Evolutionary conservation across 2,113 vertebrate genomes (phyloP).

Genomic region (Urocitellus parryii): DNA sequence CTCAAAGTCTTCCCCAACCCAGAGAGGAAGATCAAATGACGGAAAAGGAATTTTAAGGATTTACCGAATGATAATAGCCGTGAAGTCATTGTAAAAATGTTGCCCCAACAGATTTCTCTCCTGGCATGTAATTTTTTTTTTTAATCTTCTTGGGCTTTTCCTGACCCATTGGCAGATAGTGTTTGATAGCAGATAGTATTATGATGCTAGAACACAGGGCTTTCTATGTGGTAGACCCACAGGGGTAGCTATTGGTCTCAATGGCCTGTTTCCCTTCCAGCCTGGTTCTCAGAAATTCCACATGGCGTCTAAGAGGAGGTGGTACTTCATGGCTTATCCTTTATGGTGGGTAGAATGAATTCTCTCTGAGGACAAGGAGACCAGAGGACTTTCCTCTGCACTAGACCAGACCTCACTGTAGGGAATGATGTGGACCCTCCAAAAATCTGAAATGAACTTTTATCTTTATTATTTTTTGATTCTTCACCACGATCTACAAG

Average conservation of each 20-base stretch:
- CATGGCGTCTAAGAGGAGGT: background rate
- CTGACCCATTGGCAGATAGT: background rate
- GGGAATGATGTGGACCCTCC: background rate
- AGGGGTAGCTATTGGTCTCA: background rate
- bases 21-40: background rate
- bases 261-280: background rate
- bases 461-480: background rate
- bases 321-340: no score
- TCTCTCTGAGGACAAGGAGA: background rate
- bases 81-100: background rate
- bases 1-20: background rate
- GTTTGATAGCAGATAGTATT: background rate
- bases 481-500: background rate
- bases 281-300: background rate
- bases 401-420: background rate
- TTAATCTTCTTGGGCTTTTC: background rate
- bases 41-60: background rate
- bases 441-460: background rate
- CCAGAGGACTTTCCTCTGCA: background rate
- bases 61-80: background rate
- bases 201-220: background rate
- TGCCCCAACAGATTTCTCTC: background rate
- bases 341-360: background rate
- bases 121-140: background rate
- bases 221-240: background rate